Conservation (phyloP, 2,113 vertebrate genomes). For the Cyphomyrus plagiostoma region DNA sequence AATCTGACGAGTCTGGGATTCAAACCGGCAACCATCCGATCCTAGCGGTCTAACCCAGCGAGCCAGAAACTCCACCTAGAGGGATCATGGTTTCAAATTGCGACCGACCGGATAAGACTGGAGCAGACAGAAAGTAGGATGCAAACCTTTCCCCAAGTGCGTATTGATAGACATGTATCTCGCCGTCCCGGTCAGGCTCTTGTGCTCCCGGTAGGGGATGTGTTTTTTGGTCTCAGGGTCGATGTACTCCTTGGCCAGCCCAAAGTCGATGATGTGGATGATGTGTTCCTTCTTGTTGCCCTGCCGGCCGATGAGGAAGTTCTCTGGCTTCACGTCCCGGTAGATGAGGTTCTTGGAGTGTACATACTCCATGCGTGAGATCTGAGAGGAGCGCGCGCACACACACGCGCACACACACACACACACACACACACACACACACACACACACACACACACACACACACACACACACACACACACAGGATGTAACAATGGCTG, state of each 20-base stretch:
- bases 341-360: conserved; percentile 99
- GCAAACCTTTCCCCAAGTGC: conserved; percentile 92
- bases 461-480: not conserved
- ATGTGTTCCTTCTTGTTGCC: conserved; percentile 95
- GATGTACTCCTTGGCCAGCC: conserved; percentile 96
- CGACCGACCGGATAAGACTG: not conserved
- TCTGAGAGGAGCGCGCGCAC: conserved; percentile 54
- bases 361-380: conserved; percentile 95
- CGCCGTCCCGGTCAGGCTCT: conserved; percentile 94
- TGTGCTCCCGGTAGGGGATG: conserved; percentile 97
- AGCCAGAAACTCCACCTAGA: not conserved
- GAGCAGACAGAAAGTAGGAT: not conserved
- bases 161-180: conserved; percentile 99
- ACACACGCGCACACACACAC: not conserved
- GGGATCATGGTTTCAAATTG: not conserved
- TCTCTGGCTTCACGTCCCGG: conserved; percentile 95
- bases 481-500: not conserved
- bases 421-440: not conserved
- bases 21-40: not conserved
- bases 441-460: not conserved
- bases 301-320: conserved; percentile 94
- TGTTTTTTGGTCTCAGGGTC: conserved; percentile 99
- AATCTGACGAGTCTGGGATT: not conserved
- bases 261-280: conserved; percentile 99
- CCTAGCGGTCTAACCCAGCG: not conserved